Base-by-base conservation (phyloP, 2,888 invertebrate species). In the Oligia latruncula region DNA sequence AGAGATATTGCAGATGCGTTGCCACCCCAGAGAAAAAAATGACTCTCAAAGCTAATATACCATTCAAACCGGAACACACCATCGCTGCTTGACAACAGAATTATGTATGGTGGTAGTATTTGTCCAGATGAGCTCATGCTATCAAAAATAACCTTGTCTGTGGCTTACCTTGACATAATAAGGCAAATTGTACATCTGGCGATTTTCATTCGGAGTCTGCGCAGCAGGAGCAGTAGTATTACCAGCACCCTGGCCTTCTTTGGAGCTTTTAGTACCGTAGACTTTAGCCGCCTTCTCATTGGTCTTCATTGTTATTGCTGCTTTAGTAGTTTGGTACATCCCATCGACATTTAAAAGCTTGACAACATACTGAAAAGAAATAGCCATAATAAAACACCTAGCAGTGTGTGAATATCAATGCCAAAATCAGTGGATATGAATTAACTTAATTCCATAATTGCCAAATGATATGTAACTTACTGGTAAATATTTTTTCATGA, bases 161-260 rank as follows among this genome's bases (percentile, higher is more conserved):
- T 67, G 43, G 49, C 55, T 78, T 89, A 94, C 94, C 93, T 94
- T 94, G 0, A 92, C 93, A 77, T 87, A 92, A 78, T 92, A 91
- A 0, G 90, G 90, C 52, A 90, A 78, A 70, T 78, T 83, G 78
- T n/a, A 78, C 8, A 58, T 62, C 80, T 68, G 65, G n/a, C 52
- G 71, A 17, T 55, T 68, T 20, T 71, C 67, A 43, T 74, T 78
- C 0, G 72, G 13, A 60, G 65, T 13, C 8, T 76, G 74, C 0
- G 49, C n/a, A 58, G 55, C 46, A 15, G 35, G 23, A 1, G 13
- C 70, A 62, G 20, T 49, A 8, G 46, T 55, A 2, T 43, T 11
- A 46, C n/a, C 40, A 15, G 76, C 75, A 68, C 40, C 65, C 15
- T 77, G 65, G 3, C 58, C 29, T 4, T 64, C 29, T n/a, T 65